Evolutionary conservation across 2,113 vertebrate species (phyloP).

Genomic region (Prolemur simus): DNA sequence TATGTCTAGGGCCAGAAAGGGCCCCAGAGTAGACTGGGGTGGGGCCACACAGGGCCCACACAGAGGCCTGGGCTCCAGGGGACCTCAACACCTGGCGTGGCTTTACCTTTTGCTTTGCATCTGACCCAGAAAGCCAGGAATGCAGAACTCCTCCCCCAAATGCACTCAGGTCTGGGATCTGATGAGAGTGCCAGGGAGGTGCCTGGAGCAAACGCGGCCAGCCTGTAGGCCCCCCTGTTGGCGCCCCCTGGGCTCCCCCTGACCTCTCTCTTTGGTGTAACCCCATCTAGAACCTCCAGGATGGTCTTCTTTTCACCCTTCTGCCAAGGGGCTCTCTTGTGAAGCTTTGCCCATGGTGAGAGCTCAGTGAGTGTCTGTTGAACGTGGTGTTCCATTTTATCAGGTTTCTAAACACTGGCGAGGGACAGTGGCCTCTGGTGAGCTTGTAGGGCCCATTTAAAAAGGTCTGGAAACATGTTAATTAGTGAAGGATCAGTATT

Average conservation of each 20-base stretch:
- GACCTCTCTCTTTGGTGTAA: rapidly evolving
- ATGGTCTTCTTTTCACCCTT: not conserved
- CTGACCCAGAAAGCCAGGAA: not conserved
- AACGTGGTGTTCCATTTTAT: rapidly evolving
- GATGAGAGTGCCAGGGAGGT: too few species aligned
- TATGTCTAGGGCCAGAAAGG: slow-evolving; percentile 53
- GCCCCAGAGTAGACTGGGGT: not conserved
- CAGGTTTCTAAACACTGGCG: not conserved
- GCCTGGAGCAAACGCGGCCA: rapidly evolving
- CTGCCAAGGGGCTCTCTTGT: not conserved
- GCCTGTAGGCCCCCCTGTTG: rapidly evolving
- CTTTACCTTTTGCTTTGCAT: not conserved
- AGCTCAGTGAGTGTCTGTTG: not conserved
- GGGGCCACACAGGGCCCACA: not conserved
- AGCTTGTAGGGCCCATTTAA: not conserved
- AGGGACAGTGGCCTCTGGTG: rapidly evolving
- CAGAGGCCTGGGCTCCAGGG: not conserved
- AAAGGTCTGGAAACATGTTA: not conserved
- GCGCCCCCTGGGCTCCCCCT: rapidly evolving
- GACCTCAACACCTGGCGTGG: rapidly evolving
- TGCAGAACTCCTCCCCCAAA: not conserved
- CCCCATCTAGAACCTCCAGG: not conserved
- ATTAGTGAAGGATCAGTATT: not conserved
- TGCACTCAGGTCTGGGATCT: not conserved
- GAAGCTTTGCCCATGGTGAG: not conserved